phyloP scores from a whole-genome alignment of 2,888 invertebrate species.

The Papilio gigon region DNA sequence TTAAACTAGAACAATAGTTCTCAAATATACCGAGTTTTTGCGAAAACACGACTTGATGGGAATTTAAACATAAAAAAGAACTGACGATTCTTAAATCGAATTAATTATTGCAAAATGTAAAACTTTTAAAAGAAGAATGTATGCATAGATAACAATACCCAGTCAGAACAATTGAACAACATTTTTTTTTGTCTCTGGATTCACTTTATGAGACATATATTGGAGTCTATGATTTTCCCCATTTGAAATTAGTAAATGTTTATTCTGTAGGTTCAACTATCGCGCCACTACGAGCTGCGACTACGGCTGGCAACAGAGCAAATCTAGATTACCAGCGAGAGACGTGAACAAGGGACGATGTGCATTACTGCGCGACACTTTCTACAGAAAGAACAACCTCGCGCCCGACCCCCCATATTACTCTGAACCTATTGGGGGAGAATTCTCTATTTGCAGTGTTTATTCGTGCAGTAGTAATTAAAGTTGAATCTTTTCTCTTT shows the following conservation, averaged over 20 bases:
- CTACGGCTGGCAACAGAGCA: constrained; percentile 84
- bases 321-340: constrained; percentile 57
- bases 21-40: neutral
- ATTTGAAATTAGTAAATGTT: constrained; percentile 13
- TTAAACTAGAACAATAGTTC: neutral
- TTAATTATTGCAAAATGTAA: no score
- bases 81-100: no score
- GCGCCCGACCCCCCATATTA: constrained; percentile 82
- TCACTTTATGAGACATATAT: neutral
- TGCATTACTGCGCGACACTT: constrained; percentile 79
- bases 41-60: no score
- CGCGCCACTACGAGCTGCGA: constrained; percentile 77
- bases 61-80: no score
- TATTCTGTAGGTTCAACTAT: constrained; percentile 72
- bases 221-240: neutral
- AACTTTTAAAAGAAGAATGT: no score
- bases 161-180: no score
- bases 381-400: constrained; percentile 82
- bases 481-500: neutral
- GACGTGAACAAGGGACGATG: constrained; percentile 76
- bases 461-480: constrained; percentile 63
- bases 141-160: no score
- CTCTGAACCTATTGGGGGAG: constrained; percentile 71
- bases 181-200: no score
- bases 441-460: constrained; percentile 69